Percentiles rank a stretch among this genome's conserved stretches.
Conservation (phyloP, 1,140 invertebrate species). For the Hesperophylax magnus region DNA sequence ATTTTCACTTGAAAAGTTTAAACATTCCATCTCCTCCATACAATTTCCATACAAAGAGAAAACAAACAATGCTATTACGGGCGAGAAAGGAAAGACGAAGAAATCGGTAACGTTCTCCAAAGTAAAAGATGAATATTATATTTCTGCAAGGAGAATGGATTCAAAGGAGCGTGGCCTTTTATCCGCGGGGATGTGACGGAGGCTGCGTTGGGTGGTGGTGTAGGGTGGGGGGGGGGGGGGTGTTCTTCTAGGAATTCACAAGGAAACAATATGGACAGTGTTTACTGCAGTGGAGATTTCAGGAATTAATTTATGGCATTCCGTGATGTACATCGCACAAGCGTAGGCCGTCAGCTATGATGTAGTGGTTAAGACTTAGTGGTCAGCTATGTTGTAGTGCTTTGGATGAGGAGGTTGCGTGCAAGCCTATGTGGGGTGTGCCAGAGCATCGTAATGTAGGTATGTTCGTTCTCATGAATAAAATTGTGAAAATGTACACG, state of each 20-base stretch:
- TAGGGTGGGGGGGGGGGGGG: neutral
- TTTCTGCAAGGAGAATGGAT: slow-evolving; percentile 14
- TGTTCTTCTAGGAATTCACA: neutral
- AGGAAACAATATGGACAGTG: neutral
- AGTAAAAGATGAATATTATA: slow-evolving; percentile 27
- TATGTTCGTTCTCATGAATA: no score
- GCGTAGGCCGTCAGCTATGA: no score
- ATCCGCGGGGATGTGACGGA: neutral
- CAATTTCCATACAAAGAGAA: slow-evolving; percentile 23
- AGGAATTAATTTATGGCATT: no score
- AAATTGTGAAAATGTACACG: no score
- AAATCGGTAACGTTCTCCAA: slow-evolving; percentile 4
- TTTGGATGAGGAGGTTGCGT: no score
- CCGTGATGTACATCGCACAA: no score
- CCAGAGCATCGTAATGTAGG: no score
- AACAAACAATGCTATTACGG: slow-evolving; percentile 29
- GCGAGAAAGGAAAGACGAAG: neutral
- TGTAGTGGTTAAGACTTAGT: no score
- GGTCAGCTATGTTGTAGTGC: no score
- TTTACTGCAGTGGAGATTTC: slow-evolving; percentile 18
- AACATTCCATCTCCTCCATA: neutral
- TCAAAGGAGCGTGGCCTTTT: slow-evolving; percentile 24
- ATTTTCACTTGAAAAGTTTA: slow-evolving; percentile 14
- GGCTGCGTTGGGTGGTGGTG: neutral
- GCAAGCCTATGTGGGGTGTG: no score